Evolutionary conservation across 2,888 invertebrate genomes (phyloP).

Genomic region (Aspidiotus destructor): DNA sequence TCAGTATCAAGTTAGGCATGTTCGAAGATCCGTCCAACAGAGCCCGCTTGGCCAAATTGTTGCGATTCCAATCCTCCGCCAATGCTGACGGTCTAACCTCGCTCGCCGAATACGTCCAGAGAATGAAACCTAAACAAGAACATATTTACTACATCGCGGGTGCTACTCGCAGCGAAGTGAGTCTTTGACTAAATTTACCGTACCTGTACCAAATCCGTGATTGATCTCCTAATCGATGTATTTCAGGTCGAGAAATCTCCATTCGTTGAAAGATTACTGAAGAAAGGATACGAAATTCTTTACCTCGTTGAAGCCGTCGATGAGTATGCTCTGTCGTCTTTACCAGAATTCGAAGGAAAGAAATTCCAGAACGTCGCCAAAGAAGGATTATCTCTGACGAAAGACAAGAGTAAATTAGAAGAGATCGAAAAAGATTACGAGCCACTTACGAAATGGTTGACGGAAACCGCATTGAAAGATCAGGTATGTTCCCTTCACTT

Average conservation of each 20-base stretch:
- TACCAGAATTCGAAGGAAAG: conserved; percentile 97
- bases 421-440: conserved; percentile 68
- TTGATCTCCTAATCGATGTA: neutral
- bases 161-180: conserved; percentile 63
- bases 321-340: conserved; percentile 90
- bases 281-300: conserved; percentile 90
- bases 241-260: conserved; percentile 69
- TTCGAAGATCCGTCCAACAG: conserved; percentile 97
- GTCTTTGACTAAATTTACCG: conserved; percentile 3
- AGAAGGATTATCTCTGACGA: conserved; percentile 83
- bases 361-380: conserved; percentile 99
- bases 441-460: conserved; percentile 83
- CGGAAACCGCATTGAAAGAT: conserved; percentile 68
- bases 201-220: neutral
- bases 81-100: conserved; percentile 48
- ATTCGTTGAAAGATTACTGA: conserved; percentile 86
- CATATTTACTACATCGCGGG: conserved; percentile 96
- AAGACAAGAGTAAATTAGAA: conserved; percentile 67
- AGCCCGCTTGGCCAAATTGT: conserved; percentile 85
- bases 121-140: conserved; percentile 92
- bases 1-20: conserved; percentile 81
- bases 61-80: conserved; percentile 79
- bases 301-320: conserved; percentile 94
- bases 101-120: conserved; percentile 77
- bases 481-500: conserved; percentile 47